A percentile compares a stretch with the other conserved stretches of the same genome.
Evolutionary conservation across 2,113 vertebrate genomes (phyloP).

Genomic region (Larimichthys crocea): DNA sequence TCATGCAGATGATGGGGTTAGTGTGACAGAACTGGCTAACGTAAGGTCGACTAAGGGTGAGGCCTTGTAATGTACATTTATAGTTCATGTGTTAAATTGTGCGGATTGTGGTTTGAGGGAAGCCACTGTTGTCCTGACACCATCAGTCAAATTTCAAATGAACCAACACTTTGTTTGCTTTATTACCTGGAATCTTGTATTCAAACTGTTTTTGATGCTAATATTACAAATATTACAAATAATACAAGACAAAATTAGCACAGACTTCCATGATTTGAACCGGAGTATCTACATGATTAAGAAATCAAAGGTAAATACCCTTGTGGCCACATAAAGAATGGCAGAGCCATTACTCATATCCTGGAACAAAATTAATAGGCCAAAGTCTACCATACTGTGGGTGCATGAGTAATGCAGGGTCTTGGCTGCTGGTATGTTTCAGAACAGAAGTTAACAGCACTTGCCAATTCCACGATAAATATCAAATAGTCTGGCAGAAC

Average conservation of each 20-base stretch:
- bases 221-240: neutral
- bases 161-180: neutral
- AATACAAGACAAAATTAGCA: conserved; percentile 2
- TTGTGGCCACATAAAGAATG: conserved; percentile 70
- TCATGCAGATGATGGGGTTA: conserved; percentile 17
- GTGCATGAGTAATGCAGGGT: conserved; percentile 69
- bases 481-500: conserved; percentile 75
- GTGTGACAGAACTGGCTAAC: conserved; percentile 28
- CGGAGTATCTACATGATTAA: conserved; percentile 66
- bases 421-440: conserved; percentile 69
- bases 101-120: neutral
- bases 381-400: conserved; percentile 70
- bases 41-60: conserved; percentile 40
- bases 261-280: conserved; percentile 44
- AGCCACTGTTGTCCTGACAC: neutral
- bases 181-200: neutral
- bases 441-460: conserved; percentile 67
- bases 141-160: neutral
- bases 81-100: neutral
- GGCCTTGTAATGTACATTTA: neutral
- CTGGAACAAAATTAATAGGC: conserved; percentile 69
- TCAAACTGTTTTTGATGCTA: neutral
- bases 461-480: conserved; percentile 81
- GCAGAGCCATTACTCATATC: conserved; percentile 74
- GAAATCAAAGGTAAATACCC: conserved; percentile 79